These are phyloP conservation scores for Ciconia maguari DNA, from an alignment of 2,113 vertebrate species.

Conservation along the genomic window DNA sequence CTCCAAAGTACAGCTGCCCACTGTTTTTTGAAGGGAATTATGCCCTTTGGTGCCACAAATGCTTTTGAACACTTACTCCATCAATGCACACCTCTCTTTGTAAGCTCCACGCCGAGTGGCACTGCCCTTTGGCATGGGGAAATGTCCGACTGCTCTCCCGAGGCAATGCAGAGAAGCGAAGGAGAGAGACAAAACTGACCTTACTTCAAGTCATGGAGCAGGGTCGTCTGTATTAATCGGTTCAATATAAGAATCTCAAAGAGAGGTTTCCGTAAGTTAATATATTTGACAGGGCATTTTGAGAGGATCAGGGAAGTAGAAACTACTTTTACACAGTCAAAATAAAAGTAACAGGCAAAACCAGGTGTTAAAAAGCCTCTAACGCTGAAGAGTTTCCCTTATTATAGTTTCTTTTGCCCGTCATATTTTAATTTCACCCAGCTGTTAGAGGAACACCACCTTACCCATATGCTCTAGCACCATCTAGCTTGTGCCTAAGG, in stretches of 20 bases:
- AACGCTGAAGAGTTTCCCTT: background rate
- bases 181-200: background rate
- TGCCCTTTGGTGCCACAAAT: background rate
- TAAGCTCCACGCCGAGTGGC: accelerated
- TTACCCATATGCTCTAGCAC: slow-evolving; percentile 4
- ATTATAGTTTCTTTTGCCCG: background rate
- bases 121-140: background rate
- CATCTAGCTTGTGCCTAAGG: slow-evolving; percentile 51
- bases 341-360: background rate
- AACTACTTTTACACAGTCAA: background rate
- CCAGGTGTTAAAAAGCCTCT: background rate
- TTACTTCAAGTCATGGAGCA: background rate
- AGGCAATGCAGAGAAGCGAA: background rate
- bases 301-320: background rate
- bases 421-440: background rate
- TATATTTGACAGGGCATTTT: background rate
- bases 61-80: background rate
- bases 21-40: background rate
- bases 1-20: background rate
- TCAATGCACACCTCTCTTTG: background rate
- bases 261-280: background rate
- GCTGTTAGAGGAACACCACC: background rate
- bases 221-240: background rate
- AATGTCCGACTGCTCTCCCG: background rate
- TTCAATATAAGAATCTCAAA: background rate